phyloP scores from a whole-genome alignment of 2,797 vertebrate genomes.

The Ispidina lecontei region DNA sequence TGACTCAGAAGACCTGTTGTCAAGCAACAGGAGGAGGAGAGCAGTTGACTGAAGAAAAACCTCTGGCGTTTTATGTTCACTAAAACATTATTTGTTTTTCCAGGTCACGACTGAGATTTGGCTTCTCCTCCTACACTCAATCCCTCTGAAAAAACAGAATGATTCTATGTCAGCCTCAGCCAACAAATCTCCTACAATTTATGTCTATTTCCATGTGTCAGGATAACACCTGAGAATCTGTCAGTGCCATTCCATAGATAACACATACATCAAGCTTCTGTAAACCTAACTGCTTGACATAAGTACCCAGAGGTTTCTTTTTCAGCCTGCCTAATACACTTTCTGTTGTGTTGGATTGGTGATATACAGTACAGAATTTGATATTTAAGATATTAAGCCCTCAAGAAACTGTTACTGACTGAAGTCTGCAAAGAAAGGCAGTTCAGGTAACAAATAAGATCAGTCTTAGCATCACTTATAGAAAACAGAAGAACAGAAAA shows the following conservation, averaged over 20 bases:
- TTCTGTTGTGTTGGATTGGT: neutral
- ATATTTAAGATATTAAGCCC: neutral
- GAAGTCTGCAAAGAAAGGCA: neutral
- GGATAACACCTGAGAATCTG: neutral
- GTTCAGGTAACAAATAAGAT: neutral
- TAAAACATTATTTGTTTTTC: neutral
- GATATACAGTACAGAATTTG: neutral
- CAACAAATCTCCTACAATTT: neutral
- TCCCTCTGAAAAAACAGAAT: neutral
- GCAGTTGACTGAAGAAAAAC: neutral
- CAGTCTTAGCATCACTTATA: neutral
- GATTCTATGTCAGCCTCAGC: neutral
- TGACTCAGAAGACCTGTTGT: neutral
- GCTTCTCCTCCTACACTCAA: neutral
- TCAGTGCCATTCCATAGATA: neutral
- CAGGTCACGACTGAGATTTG: neutral
- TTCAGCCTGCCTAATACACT: neutral
- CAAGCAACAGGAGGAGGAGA: neutral
- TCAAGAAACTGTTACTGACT: neutral
- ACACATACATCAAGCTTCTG: neutral
- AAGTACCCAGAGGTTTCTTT: neutral
- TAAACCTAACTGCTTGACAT: neutral
- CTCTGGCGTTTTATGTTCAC: neutral
- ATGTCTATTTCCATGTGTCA: neutral
- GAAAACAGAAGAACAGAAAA: neutral